Evolutionary conservation across 1,140 invertebrate genomes (phyloP).

Genomic region (Cydia strobilella): DNA sequence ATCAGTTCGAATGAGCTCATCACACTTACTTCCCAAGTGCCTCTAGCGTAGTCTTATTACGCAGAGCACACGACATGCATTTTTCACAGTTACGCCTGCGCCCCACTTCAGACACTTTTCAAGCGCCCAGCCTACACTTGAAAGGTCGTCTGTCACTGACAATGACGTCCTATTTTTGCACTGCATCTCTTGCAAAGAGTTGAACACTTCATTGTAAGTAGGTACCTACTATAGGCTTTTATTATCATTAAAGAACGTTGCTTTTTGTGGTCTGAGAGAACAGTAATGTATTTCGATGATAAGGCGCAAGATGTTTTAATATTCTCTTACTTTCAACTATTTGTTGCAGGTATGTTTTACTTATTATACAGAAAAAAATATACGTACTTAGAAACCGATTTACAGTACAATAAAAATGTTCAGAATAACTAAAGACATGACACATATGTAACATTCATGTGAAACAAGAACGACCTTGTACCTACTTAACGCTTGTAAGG

Average conservation of each 20-base stretch:
- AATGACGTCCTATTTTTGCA: constrained; percentile 30
- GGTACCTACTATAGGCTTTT: constrained; percentile 1
- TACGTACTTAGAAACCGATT: too few species aligned
- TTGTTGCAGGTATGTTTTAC: too few species aligned
- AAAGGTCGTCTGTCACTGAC: constrained; percentile 21
- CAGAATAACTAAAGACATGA: too few species aligned
- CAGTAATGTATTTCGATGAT: not conserved
- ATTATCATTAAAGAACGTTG: not conserved
- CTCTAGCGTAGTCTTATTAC: constrained; percentile 16
- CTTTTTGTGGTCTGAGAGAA: not conserved
- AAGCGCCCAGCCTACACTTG: constrained; percentile 19
- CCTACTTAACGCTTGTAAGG: constrained; percentile 4
- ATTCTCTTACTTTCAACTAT: too few species aligned
- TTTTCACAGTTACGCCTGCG: constrained; percentile 27
- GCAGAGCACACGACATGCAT: constrained; percentile 27
- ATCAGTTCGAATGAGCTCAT: constrained; percentile 6
- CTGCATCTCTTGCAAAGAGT: constrained; percentile 23
- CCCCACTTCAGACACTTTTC: constrained; percentile 30
- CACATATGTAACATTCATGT: not conserved
- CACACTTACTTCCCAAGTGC: not conserved
- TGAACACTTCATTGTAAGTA: constrained; percentile 1
- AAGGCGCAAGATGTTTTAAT: too few species aligned
- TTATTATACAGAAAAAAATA: too few species aligned
- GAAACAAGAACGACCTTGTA: not conserved
- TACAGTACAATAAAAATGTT: too few species aligned